Base-by-base conservation (phyloP, 2,888 invertebrate genomes). In the Leptinotarsa rubiginosa region DNA sequence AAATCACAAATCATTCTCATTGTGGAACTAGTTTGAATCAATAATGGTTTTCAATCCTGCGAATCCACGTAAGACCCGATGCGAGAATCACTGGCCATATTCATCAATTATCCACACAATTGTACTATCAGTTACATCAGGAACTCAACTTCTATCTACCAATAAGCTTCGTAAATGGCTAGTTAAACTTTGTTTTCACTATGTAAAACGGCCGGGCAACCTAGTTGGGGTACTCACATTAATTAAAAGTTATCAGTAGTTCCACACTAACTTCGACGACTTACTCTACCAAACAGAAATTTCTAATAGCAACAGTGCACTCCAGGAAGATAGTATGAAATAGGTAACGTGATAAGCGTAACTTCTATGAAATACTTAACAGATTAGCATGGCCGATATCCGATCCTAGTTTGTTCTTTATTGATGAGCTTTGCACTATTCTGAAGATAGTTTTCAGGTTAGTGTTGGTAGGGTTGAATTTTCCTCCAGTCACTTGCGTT, bases 211-310 rank as follows among this genome's bases (percentile, higher is more conserved):
- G 67, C 59, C 50, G 41, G 69, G 65, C 50, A 69, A 65, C 69
- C 52, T 65, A 75, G 56, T 70, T 67, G 25, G 66, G 67, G 25
- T 18, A 59, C 64, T 75, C 66, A 56, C 72, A 75, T 75, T 72
- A 75, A 75, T 75, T 75, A 72, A 72, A 75, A 75, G 75, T 75
- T 75, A 75, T 72, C 70, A 72, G 69, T 70, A 70, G 72, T 73
- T 72, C 15, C 64, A 65, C 25, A 72, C 65, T 56, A 64, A 67
- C 62, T 75, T 70, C 56, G 41, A 18, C 16, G 31, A 69, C 41
- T 41, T 59, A 69, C 65, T 18, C 18, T 64, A 75, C 75, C 59
- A 47, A 68, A 69, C 50, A 69, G 74, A 75, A 67, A 70, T 74
- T 74, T 68, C 74, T 68, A 68, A 74, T 74, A 74, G 56, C 59